Percentiles rank a stretch among this genome's conserved stretches.
These are phyloP conservation scores for Stenotaenia linearis DNA, from an alignment of 2,888 invertebrate genomes.

Conservation along the genomic window DNA sequence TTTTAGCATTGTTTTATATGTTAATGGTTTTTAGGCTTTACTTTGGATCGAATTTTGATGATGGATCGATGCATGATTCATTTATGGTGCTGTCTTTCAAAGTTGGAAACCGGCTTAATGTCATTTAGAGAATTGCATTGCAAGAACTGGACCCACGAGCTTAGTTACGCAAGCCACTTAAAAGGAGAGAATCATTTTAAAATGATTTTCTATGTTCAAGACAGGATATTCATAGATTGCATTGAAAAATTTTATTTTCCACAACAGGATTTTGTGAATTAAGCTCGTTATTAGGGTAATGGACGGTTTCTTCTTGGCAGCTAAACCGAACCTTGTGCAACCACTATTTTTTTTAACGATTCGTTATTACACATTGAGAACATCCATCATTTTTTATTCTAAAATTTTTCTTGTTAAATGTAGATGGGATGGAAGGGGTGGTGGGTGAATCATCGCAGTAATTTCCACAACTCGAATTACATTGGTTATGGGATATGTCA, in stretches of 20 bases:
- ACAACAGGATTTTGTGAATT: background rate
- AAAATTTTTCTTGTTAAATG: too few species aligned
- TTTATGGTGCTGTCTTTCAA: background rate
- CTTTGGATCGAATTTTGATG: background rate
- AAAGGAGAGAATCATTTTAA: background rate
- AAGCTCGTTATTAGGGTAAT: background rate
- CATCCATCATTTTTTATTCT: too few species aligned
- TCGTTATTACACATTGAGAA: too few species aligned
- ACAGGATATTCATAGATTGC: background rate
- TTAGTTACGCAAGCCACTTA: background rate
- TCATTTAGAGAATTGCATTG: background rate
- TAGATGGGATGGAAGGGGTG: too few species aligned
- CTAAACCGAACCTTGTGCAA: background rate
- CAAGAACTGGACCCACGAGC: background rate
- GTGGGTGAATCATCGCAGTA: too few species aligned
- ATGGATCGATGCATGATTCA: background rate
- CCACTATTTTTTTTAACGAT: too few species aligned
- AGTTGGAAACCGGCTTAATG: background rate
- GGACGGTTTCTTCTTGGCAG: background rate
- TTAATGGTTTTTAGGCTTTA: background rate
- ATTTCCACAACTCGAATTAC: too few species aligned
- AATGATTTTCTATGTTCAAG: background rate
- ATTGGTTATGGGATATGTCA: too few species aligned
- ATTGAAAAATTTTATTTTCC: background rate
- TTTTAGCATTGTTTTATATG: background rate